Evolutionary conservation across 1,140 invertebrate genomes (phyloP).

Genomic region (Zaprionus tsacasi): DNA sequence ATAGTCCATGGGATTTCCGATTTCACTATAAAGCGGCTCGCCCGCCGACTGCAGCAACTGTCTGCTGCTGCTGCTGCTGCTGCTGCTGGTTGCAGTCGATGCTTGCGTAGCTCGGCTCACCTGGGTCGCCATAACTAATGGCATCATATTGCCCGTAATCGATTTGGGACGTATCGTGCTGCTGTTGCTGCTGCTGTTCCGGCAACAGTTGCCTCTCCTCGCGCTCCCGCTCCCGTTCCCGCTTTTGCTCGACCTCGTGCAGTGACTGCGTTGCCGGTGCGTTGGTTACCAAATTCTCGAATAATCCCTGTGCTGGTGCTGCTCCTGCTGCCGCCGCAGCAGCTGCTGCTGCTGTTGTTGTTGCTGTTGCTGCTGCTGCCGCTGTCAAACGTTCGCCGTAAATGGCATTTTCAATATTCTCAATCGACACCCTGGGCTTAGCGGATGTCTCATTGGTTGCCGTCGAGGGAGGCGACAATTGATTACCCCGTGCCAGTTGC

Average conservation of each 20-base stretch:
- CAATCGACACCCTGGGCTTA: constrained; percentile 75
- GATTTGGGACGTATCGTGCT: constrained; percentile 31
- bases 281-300: constrained; percentile 64
- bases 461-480: constrained; percentile 60
- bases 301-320: constrained; percentile 54
- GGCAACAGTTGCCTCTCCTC: constrained; percentile 18
- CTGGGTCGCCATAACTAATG: constrained; percentile 58
- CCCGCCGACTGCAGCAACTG: constrained; percentile 16
- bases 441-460: constrained; percentile 36
- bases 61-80: constrained; percentile 35
- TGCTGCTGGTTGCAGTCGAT: constrained; percentile 56
- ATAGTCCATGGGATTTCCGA: constrained; percentile 80
- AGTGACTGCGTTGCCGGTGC: constrained; percentile 25
- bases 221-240: not conserved
- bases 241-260: constrained; percentile 21
- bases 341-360: constrained; percentile 9
- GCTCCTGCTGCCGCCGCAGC: constrained; percentile 8
- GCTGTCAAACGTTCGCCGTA: constrained; percentile 79
- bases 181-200: constrained; percentile 23
- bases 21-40: constrained; percentile 74
- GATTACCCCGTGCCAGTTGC: constrained; percentile 74
- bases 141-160: constrained; percentile 66
- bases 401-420: constrained; percentile 84
- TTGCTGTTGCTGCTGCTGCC: constrained; percentile 13
- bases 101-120: constrained; percentile 69